These are phyloP conservation scores for Aquatica leii DNA, from an alignment of 2,888 invertebrate species.

Conservation along the genomic window DNA sequence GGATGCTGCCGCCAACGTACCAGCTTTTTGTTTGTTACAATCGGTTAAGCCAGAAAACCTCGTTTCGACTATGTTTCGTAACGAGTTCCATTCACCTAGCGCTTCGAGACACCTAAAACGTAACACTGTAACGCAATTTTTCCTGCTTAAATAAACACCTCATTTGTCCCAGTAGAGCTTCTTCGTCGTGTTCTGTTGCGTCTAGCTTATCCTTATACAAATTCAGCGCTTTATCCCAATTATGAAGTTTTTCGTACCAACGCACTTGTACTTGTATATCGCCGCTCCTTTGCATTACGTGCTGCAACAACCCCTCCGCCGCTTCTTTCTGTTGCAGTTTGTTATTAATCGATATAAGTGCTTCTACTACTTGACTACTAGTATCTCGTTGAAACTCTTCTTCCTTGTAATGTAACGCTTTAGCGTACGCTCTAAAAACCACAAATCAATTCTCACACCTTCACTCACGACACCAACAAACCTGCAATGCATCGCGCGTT, in stretches of 20 bases:
- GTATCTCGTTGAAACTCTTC: constrained; percentile 89
- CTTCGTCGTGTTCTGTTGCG: constrained; percentile 71
- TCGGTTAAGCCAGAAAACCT: constrained; percentile 73
- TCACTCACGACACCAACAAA: constrained; percentile 45
- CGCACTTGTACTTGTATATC: constrained; percentile 77
- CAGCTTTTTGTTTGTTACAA: constrained; percentile 73
- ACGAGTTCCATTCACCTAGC: constrained; percentile 92
- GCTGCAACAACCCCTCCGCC: constrained; percentile 90
- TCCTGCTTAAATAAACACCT: too few relatives aligned
- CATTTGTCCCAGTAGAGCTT: constrained; percentile 90
- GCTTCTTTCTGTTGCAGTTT: constrained; percentile 98
- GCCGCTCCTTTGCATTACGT: constrained; percentile 84
- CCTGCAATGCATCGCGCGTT: constrained; percentile 94
- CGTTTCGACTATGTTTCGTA: constrained; percentile 81
- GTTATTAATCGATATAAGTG: constrained; percentile 95
- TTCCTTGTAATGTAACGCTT: constrained; percentile 88
- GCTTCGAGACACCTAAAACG: constrained; percentile 84
- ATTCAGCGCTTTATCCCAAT: constrained; percentile 95
- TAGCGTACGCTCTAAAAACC: constrained; percentile 70
- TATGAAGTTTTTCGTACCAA: constrained; percentile 99
- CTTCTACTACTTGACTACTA: constrained; percentile 88
- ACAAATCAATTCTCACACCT: neutral
- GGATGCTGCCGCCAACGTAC: constrained; percentile 91
- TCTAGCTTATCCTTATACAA: constrained; percentile 83
- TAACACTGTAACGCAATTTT: too few relatives aligned